phyloP scores from a whole-genome alignment of 1,140 invertebrate species.

The Trachymyrmex septentrionalis region DNA sequence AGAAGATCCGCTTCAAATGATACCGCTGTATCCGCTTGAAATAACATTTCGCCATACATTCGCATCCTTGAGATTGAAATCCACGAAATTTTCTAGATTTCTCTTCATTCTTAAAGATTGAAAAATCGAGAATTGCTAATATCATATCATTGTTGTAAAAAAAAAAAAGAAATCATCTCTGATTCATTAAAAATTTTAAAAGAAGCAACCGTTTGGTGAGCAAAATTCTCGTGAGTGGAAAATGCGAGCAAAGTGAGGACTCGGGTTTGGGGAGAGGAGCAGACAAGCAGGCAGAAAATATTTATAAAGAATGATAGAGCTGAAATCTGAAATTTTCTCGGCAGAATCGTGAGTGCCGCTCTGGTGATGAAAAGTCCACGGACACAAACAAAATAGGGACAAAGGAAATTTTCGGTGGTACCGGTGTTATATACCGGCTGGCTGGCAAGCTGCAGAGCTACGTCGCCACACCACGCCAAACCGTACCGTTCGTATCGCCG shows the following conservation, averaged over 20 bases:
- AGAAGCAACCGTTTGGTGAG: not conserved
- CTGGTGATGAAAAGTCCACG: conserved; percentile 76
- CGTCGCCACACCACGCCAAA: not conserved
- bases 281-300: conserved; percentile 11
- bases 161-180: not conserved
- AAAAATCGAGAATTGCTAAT: not conserved
- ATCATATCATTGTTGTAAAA: not conserved
- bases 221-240: not conserved
- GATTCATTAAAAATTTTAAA: not conserved
- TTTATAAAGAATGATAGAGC: conserved; percentile 17
- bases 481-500: not conserved
- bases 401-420: conserved; percentile 81
- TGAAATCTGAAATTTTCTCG: conserved; percentile 73
- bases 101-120: not conserved
- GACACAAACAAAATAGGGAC: conserved; percentile 79
- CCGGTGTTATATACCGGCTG: conserved; percentile 64
- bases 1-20: not conserved
- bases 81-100: not conserved
- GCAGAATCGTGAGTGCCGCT: conserved; percentile 66
- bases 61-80: not conserved
- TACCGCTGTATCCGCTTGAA: not conserved
- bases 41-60: not conserved
- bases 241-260: not conserved
- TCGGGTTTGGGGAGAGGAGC: not conserved
- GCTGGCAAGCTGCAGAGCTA: conserved; percentile 70